Percentiles rank a stretch among this genome's conserved stretches.
These are phyloP conservation scores for Masticophis lateralis DNA, from an alignment of 2,797 vertebrate species.

Conservation along the genomic window DNA sequence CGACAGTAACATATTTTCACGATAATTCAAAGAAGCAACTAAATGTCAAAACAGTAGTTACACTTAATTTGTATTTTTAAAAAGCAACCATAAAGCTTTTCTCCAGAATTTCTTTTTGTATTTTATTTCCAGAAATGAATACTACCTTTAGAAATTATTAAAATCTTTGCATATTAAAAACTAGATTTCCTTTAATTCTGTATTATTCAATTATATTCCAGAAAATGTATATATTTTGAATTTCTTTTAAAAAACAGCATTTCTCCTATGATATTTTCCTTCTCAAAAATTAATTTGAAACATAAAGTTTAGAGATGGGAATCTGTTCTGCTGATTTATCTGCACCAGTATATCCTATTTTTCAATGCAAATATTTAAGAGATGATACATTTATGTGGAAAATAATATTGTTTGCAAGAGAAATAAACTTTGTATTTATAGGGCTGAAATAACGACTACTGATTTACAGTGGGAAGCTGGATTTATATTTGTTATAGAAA, in stretches of 20 bases:
- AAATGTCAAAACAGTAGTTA: conserved; percentile 61
- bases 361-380: conserved; percentile 33
- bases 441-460: conserved; percentile 6
- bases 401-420: conserved; percentile 6
- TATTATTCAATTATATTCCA: neutral
- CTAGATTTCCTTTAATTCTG: neutral
- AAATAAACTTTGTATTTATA: conserved; percentile 33
- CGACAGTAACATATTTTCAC: conserved; percentile 59
- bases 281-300: conserved; percentile 9
- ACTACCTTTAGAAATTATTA: conserved; percentile 27
- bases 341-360: conserved; percentile 19
- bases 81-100: conserved; percentile 44
- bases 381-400: conserved; percentile 24
- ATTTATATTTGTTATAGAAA: neutral
- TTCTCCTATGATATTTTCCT: neutral
- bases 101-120: conserved; percentile 44
- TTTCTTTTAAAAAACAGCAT: neutral
- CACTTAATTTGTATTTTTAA: conserved; percentile 47
- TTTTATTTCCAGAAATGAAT: conserved; percentile 45
- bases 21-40: conserved; percentile 60
- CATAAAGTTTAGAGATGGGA: neutral
- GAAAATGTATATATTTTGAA: neutral
- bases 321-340: conserved; percentile 19
- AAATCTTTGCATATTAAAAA: conserved; percentile 25
- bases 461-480: neutral